These are phyloP conservation scores for Tachina grossa DNA, from an alignment of 2,888 invertebrate species.

Conservation along the genomic window DNA sequence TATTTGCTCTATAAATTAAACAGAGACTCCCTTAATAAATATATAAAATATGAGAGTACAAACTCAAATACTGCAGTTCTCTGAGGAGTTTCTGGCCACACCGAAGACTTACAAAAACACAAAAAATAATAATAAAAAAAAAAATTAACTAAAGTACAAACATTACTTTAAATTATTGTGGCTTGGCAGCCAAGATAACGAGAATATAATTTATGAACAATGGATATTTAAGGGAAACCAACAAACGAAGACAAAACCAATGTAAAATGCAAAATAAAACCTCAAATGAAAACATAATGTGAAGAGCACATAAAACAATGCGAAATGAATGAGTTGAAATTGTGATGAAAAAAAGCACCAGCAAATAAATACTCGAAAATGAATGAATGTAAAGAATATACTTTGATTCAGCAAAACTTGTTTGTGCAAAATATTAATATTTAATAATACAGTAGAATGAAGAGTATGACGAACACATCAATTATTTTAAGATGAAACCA, in stretches of 20 bases:
- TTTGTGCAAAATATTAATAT: neutral
- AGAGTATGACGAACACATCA: too few relatives aligned
- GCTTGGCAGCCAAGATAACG: conserved; percentile 56
- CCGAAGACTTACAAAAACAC: conserved; percentile 26
- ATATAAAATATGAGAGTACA: conserved; percentile 43
- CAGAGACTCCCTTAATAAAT: conserved; percentile 63
- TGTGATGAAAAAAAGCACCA: neutral
- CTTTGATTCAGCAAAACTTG: neutral
- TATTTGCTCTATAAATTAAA: conserved; percentile 56
- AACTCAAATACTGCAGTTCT: conserved; percentile 41
- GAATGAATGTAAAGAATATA: neutral
- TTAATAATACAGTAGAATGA: too few relatives aligned
- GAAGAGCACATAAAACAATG: conserved; percentile 23
- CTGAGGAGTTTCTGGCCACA: conserved; percentile 33
- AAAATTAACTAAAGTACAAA: conserved; percentile 54
- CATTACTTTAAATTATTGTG: conserved; percentile 44
- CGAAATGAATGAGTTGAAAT: conserved; percentile 38
- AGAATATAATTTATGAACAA: conserved; percentile 65
- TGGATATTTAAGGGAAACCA: conserved; percentile 63
- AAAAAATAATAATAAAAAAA: conserved; percentile 16
- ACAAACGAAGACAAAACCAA: conserved; percentile 8
- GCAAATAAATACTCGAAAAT: neutral
- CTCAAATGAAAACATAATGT: conserved; percentile 17
- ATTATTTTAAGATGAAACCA: too few relatives aligned
- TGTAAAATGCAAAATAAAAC: conserved; percentile 15